Evolutionary conservation across 2,888 invertebrate genomes (phyloP), one percentile per base, ranked within the genome.

Genomic region (Epinotia ramella): DNA sequence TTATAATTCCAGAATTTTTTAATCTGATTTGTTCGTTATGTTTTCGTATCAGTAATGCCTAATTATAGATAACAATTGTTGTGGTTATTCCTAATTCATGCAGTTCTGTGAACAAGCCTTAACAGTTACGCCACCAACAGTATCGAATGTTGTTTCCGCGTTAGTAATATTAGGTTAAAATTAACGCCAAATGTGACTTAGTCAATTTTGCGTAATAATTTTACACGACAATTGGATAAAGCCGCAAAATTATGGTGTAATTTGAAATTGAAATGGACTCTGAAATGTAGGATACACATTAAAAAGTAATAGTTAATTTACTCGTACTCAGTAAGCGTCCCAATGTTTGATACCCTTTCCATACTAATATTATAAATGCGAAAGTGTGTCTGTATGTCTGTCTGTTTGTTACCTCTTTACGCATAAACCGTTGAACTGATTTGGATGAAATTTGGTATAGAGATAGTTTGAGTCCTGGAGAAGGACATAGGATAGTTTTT

Each of bases 111-210:
- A 68, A 69, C 68, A 9, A 69, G 59, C 68, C 68, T n/a, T 69
- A 44, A 69, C 68, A 46, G 18, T 60, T 20, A 2, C 57, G n/a
- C 59, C 46, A 46, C 60, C 40, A 40, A 53, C 64, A n/a, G 24
- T 70, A 74, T 56, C 64, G 40, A 59, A 65, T 60, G 46, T 24
- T 59, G 46, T 57, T 62, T 71, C 28, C 69, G 33, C 59, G 28
- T 70, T 33, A 70, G 64, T 49, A 40, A 70, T 75, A 75, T 70
- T 70, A 60, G 70, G 18, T 65, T 70, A 70, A 59, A 53, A 33
- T 70, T 60, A 65, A 53, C 59, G 33, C 70, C 46, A 65, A 65
- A 59, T 57, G 11, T 11, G 18, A 65, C 65, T 70, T 70, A 70
- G 70, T 75, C 53, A 53, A 64, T 70, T 57, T 59, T 64, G 57